These are phyloP conservation scores for Callyntrura guangdongensis DNA, from an alignment of 2,888 invertebrate species.

Conservation along the genomic window DNA sequence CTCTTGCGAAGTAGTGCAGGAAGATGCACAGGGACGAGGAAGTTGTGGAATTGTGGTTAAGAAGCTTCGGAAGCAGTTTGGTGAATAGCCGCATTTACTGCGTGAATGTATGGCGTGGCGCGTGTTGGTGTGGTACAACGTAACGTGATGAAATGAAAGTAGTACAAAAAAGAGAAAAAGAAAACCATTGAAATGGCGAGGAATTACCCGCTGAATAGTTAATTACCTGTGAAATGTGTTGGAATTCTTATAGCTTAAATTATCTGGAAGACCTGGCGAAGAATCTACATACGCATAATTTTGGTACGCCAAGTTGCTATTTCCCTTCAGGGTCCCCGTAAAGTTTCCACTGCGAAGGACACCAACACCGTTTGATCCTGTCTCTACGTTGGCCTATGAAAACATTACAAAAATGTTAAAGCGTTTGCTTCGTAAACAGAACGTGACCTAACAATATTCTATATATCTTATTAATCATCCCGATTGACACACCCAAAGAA, in stretches of 20 bases:
- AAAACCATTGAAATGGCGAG: neutral
- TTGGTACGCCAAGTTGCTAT: slow-evolving; percentile 82
- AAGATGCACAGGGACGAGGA: neutral
- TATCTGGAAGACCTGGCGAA: slow-evolving; percentile 79
- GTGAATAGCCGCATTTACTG: slow-evolving; percentile 65
- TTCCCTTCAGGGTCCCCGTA: slow-evolving; percentile 80
- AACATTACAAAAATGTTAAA: neutral
- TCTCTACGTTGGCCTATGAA: slow-evolving; percentile 82
- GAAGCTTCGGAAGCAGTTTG: slow-evolving; percentile 66
- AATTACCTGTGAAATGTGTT: slow-evolving; percentile 78
- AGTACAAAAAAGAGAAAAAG: slow-evolving; percentile 54
- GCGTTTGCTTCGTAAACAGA: too few species aligned
- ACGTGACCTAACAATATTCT: too few species aligned
- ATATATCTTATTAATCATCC: too few species aligned
- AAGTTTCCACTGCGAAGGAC: slow-evolving; percentile 73
- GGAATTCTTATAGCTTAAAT: slow-evolving; percentile 77
- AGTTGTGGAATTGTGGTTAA: slow-evolving; percentile 61
- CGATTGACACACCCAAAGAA: too few species aligned
- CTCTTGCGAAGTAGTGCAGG: slow-evolving; percentile 8
- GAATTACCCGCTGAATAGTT: slow-evolving; percentile 16
- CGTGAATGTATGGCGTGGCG: slow-evolving; percentile 2
- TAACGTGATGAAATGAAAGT: neutral
- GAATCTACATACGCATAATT: slow-evolving; percentile 84
- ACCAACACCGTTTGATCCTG: slow-evolving; percentile 74
- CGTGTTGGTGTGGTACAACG: neutral